Evolutionary conservation across 1,140 invertebrate genomes (phyloP), one percentile per base, ranked within the genome.

Genomic region (Phortica variegata): DNA sequence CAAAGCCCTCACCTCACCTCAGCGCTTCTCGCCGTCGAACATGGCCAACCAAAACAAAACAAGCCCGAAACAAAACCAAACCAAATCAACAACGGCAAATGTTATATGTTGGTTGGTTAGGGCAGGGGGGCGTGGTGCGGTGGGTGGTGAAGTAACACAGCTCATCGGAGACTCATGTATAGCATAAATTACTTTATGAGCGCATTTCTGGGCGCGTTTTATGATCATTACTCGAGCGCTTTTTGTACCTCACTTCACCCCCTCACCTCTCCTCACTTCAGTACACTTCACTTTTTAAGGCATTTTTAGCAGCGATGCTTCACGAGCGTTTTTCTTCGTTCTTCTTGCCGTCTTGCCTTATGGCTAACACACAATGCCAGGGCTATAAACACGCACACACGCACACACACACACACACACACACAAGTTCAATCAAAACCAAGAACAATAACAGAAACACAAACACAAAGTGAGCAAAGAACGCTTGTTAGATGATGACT

Each of bases 221-320:
- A 68, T 68, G 63, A 60, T 60, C 63, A 63, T 68, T 68, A 68
- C 57, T 68, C 63, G 68, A 68, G 63, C 68, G 63, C 56, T 65
- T 52, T 51, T 41, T n/a, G n/a, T 26, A 26, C 23, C 10, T 10
- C 23, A 26, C 23, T 26, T 26, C 23, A 26, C 5, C 10, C 10
- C 23, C 10, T 26, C 23, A 26, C 5, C 10, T 26, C 23, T 6
- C 10, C 10, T 26, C 23, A 36, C 44, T 31, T 41, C 40, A 41
- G 56, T 50, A 54, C 40, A 51, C 23, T 50, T 31, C 37, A 21
- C 20, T 48, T 17, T 37, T 7, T n/a, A n/a, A n/a, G 43, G n/a
- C 32, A 10, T 43, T 12, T 29, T 26, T 13, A 5, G 13, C 26
- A 16, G 13, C 29, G 2, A 16, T 7, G 33, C 21, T 20, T 42